These are phyloP conservation scores for Buceros bicornis DNA, from an alignment of 2,797 vertebrate genomes.

Conservation along the genomic window DNA sequence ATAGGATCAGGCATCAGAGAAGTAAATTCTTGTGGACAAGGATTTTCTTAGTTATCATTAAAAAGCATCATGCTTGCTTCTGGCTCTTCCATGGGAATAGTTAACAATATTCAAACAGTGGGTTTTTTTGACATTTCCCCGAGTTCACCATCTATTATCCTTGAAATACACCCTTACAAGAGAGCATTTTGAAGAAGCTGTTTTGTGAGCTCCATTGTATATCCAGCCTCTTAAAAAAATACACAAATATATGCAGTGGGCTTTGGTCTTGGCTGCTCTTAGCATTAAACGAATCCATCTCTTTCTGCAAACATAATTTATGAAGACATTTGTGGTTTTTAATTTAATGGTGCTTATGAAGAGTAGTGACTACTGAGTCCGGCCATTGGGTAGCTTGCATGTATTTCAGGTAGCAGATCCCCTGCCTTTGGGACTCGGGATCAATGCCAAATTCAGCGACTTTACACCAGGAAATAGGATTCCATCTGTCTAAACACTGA, in stretches of 20 bases:
- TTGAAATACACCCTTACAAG: slow-evolving; percentile 3
- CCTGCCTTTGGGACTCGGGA: background rate
- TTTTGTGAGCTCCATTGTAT: slow-evolving; percentile 19
- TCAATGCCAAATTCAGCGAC: slow-evolving; percentile 14
- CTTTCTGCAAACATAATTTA: background rate
- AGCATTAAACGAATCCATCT: background rate
- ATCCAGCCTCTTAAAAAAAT: slow-evolving; percentile 32
- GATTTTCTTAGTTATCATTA: background rate
- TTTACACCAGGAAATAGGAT: slow-evolving; percentile 12
- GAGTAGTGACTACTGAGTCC: background rate
- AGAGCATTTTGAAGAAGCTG: slow-evolving; percentile 25
- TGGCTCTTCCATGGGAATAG: background rate
- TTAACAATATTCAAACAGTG: background rate
- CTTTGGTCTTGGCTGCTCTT: slow-evolving; percentile 9
- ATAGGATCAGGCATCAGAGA: background rate
- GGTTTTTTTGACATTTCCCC: background rate
- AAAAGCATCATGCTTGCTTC: background rate
- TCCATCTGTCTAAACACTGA: slow-evolving; percentile 43
- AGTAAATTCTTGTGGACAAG: slow-evolving; percentile 54
- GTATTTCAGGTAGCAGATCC: background rate
- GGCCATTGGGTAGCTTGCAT: accelerated
- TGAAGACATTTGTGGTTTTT: background rate
- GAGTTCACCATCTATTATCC: background rate
- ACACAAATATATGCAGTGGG: background rate
- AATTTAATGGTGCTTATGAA: background rate